These are phyloP conservation scores for Coelopa frigida DNA, from an alignment of 1,140 invertebrate genomes.

Conservation along the genomic window DNA sequence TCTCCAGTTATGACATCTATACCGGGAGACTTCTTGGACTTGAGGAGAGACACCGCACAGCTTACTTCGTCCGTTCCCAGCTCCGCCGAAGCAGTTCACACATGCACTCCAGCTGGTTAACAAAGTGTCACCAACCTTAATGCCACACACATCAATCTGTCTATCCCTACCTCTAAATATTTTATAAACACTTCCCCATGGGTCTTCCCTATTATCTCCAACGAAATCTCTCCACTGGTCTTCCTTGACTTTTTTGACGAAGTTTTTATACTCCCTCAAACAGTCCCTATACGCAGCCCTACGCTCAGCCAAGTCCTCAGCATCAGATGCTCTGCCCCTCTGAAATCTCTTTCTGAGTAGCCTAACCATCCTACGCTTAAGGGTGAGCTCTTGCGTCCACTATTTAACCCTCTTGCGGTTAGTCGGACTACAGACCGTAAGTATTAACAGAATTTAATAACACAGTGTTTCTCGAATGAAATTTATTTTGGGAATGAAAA, in stretches of 20 bases:
- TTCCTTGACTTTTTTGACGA: neutral
- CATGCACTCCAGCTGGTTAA: too few species aligned
- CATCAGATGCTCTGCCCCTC: neutral
- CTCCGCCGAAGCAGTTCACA: neutral
- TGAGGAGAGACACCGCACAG: neutral
- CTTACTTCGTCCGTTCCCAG: neutral
- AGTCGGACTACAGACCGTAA: neutral
- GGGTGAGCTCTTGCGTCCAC: neutral
- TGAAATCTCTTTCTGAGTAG: neutral
- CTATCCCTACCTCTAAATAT: neutral
- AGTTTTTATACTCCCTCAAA: too few species aligned
- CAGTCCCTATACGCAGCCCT: neutral
- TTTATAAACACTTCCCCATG: slow-evolving; percentile 7
- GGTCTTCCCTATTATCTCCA: slow-evolving; percentile 2
- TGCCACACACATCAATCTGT: neutral
- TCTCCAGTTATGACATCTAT: slow-evolving; percentile 11
- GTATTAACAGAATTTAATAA: too few species aligned
- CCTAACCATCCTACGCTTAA: neutral
- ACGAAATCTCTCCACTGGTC: neutral
- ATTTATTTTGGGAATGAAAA: too few species aligned
- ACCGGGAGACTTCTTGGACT: slow-evolving; percentile 10
- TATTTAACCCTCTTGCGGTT: neutral
- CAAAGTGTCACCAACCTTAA: neutral
- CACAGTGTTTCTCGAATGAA: too few species aligned
- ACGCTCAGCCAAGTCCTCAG: neutral